Conservation (phyloP, 2,113 vertebrate species). For the Apistogramma diplotaenia region DNA sequence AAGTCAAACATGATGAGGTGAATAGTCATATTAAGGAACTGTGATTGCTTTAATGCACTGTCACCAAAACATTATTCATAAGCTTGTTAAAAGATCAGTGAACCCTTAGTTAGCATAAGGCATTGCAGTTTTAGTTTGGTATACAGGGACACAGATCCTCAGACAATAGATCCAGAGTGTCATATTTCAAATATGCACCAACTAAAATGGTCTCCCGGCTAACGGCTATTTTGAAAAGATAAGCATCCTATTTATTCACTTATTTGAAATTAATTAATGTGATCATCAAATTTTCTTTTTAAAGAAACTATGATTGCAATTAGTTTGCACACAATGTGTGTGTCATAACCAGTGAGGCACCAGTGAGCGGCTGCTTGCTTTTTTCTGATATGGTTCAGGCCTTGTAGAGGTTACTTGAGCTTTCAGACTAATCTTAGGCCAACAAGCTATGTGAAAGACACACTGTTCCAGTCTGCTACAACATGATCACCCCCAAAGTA, state of each 20-base stretch:
- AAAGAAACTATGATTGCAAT: neutral
- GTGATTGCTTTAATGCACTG: too few species aligned
- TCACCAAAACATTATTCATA: too few species aligned
- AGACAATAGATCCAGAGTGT: neutral
- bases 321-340: neutral
- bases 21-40: neutral
- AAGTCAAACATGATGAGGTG: neutral
- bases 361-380: constrained; percentile 7
- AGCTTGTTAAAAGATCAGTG: neutral
- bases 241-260: neutral
- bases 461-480: constrained; percentile 37
- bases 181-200: neutral
- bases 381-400: constrained; percentile 35
- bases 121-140: neutral
- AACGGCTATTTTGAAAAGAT: neutral
- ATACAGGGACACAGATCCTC: neutral
- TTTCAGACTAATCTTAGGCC: constrained; percentile 68
- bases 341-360: neutral
- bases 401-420: constrained; percentile 58
- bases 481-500: constrained; percentile 59
- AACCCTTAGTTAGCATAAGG: neutral
- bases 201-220: neutral
- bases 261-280: neutral
- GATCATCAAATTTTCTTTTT: neutral
- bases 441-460: constrained; percentile 60